These are phyloP conservation scores for Poeciliopsis turrubarensis DNA, from an alignment of 2,113 vertebrate genomes.

Conservation along the genomic window DNA sequence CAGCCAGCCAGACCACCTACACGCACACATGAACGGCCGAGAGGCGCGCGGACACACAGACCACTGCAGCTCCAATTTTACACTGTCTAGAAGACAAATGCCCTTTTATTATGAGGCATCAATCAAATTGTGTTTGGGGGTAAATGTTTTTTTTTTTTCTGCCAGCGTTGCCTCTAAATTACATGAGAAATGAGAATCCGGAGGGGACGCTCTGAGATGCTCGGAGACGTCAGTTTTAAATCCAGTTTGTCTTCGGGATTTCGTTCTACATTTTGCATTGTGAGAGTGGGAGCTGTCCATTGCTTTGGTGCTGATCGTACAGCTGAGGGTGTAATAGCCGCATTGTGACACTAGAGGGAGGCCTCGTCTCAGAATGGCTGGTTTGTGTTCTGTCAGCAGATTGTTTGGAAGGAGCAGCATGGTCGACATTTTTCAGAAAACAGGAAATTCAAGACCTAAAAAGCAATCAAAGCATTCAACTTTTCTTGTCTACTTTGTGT, in stretches of 20 bases:
- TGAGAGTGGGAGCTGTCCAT: slow-evolving; percentile 51
- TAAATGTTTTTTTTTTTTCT: slow-evolving; percentile 28
- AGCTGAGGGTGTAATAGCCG: slow-evolving; percentile 37
- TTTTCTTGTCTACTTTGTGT: not conserved
- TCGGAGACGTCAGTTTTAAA: not conserved
- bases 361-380: slow-evolving; percentile 25
- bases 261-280: not conserved
- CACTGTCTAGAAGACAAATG: slow-evolving; percentile 69
- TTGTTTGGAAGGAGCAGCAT: not conserved
- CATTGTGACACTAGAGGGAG: slow-evolving; percentile 61
- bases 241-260: not conserved
- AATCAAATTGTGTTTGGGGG: slow-evolving; percentile 62
- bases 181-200: slow-evolving; percentile 30
- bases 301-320: slow-evolving; percentile 52
- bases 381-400: not conserved
- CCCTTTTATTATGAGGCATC: slow-evolving; percentile 69
- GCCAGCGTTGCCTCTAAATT: slow-evolving; percentile 47
- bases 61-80: slow-evolving; percentile 63
- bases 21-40: slow-evolving; percentile 14
- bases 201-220: not conserved
- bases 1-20: slow-evolving; percentile 24
- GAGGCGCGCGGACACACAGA: slow-evolving; percentile 25
- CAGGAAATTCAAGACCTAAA: not conserved
- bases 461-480: not conserved
- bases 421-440: not conserved